Conservation (phyloP, 2,113 vertebrate genomes). For the Gobiocypris rarus region DNA sequence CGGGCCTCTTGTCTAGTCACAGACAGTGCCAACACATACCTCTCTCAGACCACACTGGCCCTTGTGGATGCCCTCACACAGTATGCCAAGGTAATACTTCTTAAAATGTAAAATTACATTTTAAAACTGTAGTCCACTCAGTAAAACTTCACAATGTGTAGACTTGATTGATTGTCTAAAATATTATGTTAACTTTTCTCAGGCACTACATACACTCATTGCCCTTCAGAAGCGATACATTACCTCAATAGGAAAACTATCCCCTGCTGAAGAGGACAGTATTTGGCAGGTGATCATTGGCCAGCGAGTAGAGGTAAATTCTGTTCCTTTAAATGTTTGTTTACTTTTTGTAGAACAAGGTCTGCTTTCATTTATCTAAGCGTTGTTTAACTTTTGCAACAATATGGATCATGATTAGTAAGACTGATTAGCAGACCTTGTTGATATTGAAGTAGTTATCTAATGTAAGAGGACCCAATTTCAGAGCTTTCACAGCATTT, state of each 20-base stretch:
- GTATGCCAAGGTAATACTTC: constrained; percentile 75
- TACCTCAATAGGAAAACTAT: constrained; percentile 71
- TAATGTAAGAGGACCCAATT: background rate
- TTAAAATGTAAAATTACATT: background rate
- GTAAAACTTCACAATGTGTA: background rate
- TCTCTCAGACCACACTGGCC: constrained; percentile 77
- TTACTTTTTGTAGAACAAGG: constrained; percentile 6
- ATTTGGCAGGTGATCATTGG: constrained; percentile 81
- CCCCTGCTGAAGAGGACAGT: constrained; percentile 70
- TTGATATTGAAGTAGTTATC: background rate
- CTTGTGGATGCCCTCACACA: constrained; percentile 73
- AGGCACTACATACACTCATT: constrained; percentile 79
- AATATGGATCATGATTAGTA: background rate
- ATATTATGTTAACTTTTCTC: background rate
- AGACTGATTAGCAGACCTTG: background rate
- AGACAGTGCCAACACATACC: constrained; percentile 77
- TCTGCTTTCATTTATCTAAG: background rate
- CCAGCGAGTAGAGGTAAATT: constrained; percentile 74
- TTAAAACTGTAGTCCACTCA: background rate
- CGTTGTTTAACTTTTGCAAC: background rate
- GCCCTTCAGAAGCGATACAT: constrained; percentile 75
- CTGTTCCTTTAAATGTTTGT: background rate
- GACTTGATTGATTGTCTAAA: background rate
- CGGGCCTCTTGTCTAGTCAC: constrained; percentile 77
- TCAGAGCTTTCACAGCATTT: background rate